Conservation (phyloP, 2,888 invertebrate genomes). For the Caenorhabditis drosophilae region DNA sequence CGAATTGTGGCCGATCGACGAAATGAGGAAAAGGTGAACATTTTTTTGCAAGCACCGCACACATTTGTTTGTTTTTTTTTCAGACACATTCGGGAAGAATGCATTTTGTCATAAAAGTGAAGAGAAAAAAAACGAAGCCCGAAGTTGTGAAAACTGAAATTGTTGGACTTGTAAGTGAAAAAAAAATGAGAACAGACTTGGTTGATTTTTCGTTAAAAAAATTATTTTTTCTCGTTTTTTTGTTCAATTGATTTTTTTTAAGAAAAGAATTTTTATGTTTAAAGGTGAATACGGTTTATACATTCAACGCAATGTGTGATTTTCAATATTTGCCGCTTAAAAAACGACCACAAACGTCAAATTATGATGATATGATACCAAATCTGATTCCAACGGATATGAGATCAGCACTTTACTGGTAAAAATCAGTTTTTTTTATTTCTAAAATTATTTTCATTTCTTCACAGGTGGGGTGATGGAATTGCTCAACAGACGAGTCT, state of each 20-base stretch:
- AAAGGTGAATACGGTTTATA: constrained; percentile 60
- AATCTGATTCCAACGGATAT: constrained; percentile 57
- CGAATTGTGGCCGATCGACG: constrained; percentile 68
- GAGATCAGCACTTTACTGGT: constrained; percentile 56
- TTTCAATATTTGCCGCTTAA: constrained; percentile 86
- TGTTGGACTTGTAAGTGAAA: constrained; percentile 52
- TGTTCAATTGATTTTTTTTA: too few species aligned
- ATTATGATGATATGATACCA: constrained; percentile 47
- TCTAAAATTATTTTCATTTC: too few species aligned
- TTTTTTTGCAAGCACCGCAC: too few species aligned
- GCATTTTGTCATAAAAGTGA: constrained; percentile 54
- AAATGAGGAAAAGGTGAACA: constrained; percentile 33
- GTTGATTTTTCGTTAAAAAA: too few species aligned
- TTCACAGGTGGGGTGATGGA: constrained; percentile 60
- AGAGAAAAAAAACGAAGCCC: constrained; percentile 44
- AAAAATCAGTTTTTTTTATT: constrained; percentile 16
- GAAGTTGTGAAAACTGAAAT: constrained; percentile 24
- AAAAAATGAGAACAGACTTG: too few species aligned
- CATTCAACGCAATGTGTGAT: constrained; percentile 77
- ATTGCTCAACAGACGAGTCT: constrained; percentile 41
- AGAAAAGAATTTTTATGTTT: too few species aligned
- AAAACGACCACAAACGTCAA: constrained; percentile 12
- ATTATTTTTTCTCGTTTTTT: too few species aligned
- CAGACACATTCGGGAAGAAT: constrained; percentile 56
- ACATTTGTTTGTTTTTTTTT: constrained; percentile 3